These are phyloP conservation scores for Prunella himalayana DNA, from an alignment of 2,113 vertebrate genomes.

Conservation along the genomic window DNA sequence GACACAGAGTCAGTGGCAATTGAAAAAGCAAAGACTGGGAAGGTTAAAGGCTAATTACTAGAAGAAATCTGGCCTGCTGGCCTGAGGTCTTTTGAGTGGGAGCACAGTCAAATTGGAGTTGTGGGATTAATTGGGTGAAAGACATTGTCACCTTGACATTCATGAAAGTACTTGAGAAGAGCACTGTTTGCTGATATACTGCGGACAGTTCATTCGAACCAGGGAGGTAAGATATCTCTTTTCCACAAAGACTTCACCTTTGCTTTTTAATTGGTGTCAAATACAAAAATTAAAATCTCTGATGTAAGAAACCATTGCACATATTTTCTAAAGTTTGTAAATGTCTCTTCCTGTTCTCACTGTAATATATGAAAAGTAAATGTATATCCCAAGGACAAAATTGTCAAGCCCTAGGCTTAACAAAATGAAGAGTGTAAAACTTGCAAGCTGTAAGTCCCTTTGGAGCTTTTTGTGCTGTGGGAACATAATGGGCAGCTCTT, in stretches of 20 bases:
- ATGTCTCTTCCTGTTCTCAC: not conserved
- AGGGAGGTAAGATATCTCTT: not conserved
- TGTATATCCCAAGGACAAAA: slow-evolving; percentile 5
- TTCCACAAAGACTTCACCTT: not conserved
- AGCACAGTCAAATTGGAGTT: slow-evolving; percentile 19
- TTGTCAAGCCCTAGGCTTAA: not conserved
- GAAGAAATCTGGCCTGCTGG: slow-evolving; percentile 28
- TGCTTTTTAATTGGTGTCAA: slow-evolving; percentile 1
- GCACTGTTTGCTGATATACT: slow-evolving; percentile 17
- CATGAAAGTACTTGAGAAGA: slow-evolving; percentile 20
- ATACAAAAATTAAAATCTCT: not conserved
- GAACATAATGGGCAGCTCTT: not conserved
- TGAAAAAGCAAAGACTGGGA: slow-evolving; percentile 19
- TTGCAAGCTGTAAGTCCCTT: not conserved
- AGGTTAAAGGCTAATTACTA: slow-evolving; percentile 53
- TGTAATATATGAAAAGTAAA: not conserved
- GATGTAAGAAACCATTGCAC: not conserved
- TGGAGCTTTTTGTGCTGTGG: not conserved
- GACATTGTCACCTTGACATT: slow-evolving; percentile 44
- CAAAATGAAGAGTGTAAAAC: not conserved
- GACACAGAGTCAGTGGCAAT: not conserved
- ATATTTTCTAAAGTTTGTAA: slow-evolving; percentile 11
- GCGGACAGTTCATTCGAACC: not conserved
- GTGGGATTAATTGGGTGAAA: slow-evolving; percentile 58
- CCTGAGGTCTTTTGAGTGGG: not conserved